These are phyloP conservation scores for Dermatemys mawii DNA, from an alignment of 2,113 vertebrate species.

Conservation along the genomic window DNA sequence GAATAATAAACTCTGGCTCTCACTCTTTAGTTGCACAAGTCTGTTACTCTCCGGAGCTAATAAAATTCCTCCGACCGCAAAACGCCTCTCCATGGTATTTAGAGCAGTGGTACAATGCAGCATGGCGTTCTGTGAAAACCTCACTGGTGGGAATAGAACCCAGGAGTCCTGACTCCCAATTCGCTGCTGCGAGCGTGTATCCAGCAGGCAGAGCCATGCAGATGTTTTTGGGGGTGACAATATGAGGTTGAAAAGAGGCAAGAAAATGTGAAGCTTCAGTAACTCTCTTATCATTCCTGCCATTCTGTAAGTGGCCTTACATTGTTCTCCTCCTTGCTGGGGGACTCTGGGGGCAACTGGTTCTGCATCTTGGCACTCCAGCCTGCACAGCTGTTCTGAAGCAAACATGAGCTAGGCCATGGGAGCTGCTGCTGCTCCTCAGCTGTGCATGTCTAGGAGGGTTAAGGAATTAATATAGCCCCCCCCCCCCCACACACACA, in stretches of 20 bases:
- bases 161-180: background rate
- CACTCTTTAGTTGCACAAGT: background rate
- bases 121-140: background rate
- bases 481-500: no score
- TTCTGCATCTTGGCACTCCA: background rate
- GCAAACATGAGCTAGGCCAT: background rate
- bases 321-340: background rate
- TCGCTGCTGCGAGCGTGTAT: background rate
- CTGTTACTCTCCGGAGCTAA: background rate
- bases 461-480: background rate
- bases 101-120: background rate
- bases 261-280: background rate
- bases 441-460: background rate
- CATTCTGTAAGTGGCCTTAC: background rate
- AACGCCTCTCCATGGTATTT: background rate
- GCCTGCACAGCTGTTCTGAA: background rate
- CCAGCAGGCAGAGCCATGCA: background rate
- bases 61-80: background rate
- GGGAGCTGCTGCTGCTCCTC: background rate
- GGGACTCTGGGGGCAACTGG: background rate
- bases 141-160: background rate
- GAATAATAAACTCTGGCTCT: background rate
- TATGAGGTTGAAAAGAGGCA: background rate
- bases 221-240: background rate
- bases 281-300: background rate